A percentile compares a stretch with the other conserved stretches of the same genome.
phyloP scores from a whole-genome alignment of 2,113 vertebrate species.

The Apeltes quadracus region DNA sequence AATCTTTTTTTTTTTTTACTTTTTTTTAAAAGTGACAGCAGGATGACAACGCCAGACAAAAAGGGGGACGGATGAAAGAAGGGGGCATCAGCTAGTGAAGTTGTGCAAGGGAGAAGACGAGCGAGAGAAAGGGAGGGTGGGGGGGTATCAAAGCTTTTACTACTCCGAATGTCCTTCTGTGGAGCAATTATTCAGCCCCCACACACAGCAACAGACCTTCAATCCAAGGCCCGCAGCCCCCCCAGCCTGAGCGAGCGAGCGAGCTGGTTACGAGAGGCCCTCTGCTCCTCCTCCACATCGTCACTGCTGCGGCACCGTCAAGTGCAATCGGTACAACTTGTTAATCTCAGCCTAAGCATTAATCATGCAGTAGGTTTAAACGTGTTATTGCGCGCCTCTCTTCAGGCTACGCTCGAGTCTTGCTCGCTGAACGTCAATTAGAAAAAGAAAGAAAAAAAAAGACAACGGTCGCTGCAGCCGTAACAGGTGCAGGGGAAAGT shows the following conservation, averaged over 20 bases:
- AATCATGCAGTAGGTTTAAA: constrained; percentile 35
- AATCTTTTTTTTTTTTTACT: too few species aligned
- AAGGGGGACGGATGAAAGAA: neutral
- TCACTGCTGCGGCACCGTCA: neutral
- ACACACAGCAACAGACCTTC: constrained; percentile 41
- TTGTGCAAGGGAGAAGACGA: neutral
- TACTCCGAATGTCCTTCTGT: constrained; percentile 22
- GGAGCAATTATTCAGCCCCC: constrained; percentile 50
- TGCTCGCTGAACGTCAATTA: neutral
- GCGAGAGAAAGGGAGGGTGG: neutral
- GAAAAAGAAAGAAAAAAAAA: too few species aligned
- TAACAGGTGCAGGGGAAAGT: neutral
- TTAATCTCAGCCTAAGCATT: constrained; percentile 25
- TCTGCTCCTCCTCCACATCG: constrained; percentile 44
- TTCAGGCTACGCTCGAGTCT: neutral
- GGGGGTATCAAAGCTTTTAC: constrained; percentile 19
- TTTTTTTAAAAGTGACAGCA: too few species aligned
- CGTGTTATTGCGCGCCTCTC: neutral
- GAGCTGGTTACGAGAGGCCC: constrained; percentile 45
- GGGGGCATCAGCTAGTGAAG: neutral
- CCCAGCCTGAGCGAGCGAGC: neutral
- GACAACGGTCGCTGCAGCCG: constrained; percentile 4
- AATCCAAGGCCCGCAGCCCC: constrained; percentile 39
- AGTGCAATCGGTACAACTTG: neutral
- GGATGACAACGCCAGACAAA: constrained; percentile 3